Base-by-base conservation (phyloP, 1,140 invertebrate species). In the Eufriesea mexicana region DNA sequence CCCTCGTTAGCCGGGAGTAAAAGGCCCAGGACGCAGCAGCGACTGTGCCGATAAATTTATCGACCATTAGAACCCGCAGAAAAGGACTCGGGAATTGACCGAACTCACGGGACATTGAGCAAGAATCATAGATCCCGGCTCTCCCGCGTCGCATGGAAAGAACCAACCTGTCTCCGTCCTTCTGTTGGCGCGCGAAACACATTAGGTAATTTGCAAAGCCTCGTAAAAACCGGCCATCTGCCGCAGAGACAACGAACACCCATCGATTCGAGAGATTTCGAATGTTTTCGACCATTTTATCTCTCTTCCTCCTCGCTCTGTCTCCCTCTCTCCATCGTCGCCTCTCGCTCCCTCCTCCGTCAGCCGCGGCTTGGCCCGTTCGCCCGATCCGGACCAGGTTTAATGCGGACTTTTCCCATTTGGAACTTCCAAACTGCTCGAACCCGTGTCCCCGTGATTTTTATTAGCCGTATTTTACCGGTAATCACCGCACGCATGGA, bases 401-500 rank as follows among this genome's bases (percentile, higher is more conserved):
- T 79, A 71, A 79, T 42, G 45, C 74, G 59, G 79, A 84, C 76
- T 87, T 85, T 71, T 55, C 62, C 86, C 73, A 82, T 85, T 85
- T 45, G 5, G 12, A 88, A 88, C 83, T 87, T 88, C 72, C 42
- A 62, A 54, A 75, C 62, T 35, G 62, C 72, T 59, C 42, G 61
- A 59, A 74, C 47, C 68, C 18, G 45, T 49, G 55, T 70, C 70
- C 14, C 51, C 51, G 61, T 66, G 61, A 73, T 83, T 86, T 87
- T 87, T 87, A 83, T 87, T 86, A 83, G 25, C 86, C 84, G 79
- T 87, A 87, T 86, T 86, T 86, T 57, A 61, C 49, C 57, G 51
- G 49, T 87, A 87, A 87, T 86, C 64, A 77, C 57, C 59, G 45
- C 51, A 79, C 79, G 86, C 79, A 67, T 78, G 84, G 75, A 83